Base-by-base conservation (phyloP, 2,888 invertebrate genomes). In the Rhamphomyia laevipes region DNA sequence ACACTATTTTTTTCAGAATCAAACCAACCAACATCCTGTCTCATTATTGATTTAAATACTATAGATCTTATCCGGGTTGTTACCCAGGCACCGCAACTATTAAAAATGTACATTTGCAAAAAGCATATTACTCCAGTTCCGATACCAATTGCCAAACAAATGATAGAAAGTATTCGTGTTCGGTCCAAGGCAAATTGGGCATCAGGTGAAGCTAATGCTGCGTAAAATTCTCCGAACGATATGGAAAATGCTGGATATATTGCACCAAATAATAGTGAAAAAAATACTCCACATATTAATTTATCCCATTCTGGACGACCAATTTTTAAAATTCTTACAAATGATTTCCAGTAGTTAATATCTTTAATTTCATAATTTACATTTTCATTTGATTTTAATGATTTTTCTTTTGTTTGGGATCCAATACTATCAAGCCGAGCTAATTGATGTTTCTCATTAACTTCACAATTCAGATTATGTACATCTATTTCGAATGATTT, bases 21-120 rank as follows among this genome's bases (percentile, higher is more conserved):
- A 61, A 80, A 86, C 82, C 84, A 86, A 10, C 78, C 81, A 59
- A 84, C 80, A 58, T 86, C 85, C 64, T 85, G 87, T 35, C 73
- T 67, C 52, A 88, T 59, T 74, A 84, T 83, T 3, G 81, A 72
- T 30, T 66, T 67, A 59, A 84, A 84, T 0, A 80, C 74, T 40
- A 50, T 53, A 1, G 64, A 63, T 18, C 67, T 61, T 55, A 64
- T 58, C 12, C 86, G 71, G 50, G 80, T 75, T 0, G 88, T 88
- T 44, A 89, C 71, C 45, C 78, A 74, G 40, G 86, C 85, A 3
- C 89, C 88, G 4, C 87, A 81, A 40, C 82, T 64, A 45, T 82
- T 83, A 63, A 88, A 87, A 63, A 82, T 77, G 63, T 76, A 83
- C 54, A 82, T 79, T 66, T 84, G 84, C 33, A 81, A 65, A 63